A percentile compares a stretch with the other conserved stretches of the same genome.
Conservation (phyloP, 2,113 vertebrate genomes). For the Ranitomeya imitator region DNA sequence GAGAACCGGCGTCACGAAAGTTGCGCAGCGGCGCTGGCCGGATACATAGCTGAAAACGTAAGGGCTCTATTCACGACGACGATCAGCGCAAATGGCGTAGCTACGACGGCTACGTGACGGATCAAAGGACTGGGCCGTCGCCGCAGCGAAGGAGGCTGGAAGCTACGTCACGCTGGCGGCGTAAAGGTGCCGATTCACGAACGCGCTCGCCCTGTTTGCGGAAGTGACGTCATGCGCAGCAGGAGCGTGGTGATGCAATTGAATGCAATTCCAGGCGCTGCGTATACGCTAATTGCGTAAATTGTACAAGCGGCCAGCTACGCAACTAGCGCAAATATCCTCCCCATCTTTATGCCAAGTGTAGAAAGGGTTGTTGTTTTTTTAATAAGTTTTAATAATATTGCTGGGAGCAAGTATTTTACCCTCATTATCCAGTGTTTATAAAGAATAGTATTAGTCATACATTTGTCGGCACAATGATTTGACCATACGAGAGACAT, state of each 20-base stretch:
- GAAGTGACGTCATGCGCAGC: constrained; percentile 47
- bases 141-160: not conserved
- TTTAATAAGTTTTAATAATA: too few species aligned
- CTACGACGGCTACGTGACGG: not conserved
- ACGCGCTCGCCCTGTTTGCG: not conserved
- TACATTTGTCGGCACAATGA: too few species aligned
- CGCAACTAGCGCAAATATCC: not conserved
- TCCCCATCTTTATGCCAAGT: too few species aligned
- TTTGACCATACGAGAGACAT: too few species aligned
- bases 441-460: too few species aligned
- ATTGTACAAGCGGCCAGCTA: not conserved
- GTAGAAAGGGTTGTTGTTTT: too few species aligned
- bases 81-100: not conserved
- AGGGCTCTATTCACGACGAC: constrained; percentile 9
- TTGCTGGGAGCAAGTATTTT: too few species aligned
- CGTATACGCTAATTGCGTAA: not conserved
- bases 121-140: not conserved
- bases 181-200: constrained; percentile 15
- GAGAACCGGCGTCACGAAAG: constrained; percentile 53
- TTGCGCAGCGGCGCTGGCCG: constrained; percentile 1
- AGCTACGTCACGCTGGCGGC: constrained; percentile 31
- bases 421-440: too few species aligned
- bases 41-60: not conserved
- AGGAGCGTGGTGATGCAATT: constrained; percentile 51
- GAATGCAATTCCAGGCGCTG: not conserved